phyloP scores from a whole-genome alignment of 2,888 invertebrate species.

The Podabrus alpinus region DNA sequence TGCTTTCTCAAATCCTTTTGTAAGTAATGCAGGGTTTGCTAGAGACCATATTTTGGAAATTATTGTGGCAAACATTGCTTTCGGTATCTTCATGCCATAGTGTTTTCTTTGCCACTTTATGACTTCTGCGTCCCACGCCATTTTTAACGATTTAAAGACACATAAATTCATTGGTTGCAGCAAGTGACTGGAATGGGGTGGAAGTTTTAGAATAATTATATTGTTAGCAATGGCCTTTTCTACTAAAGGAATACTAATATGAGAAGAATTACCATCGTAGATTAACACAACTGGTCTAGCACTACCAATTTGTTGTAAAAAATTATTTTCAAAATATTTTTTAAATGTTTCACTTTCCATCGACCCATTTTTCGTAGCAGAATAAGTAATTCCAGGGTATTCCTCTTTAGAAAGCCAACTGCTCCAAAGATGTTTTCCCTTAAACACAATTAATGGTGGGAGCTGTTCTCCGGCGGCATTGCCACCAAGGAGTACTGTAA shows the following conservation, averaged over 20 bases:
- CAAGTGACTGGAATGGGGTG: constrained; percentile 38
- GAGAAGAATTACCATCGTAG: constrained; percentile 41
- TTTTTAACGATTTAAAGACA: constrained; percentile 37
- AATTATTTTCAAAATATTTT: constrained; percentile 36
- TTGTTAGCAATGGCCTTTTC: constrained; percentile 33
- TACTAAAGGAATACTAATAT: constrained; percentile 32
- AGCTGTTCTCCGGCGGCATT: constrained; percentile 36
- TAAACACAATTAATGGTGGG: constrained; percentile 43
- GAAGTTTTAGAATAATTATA: constrained; percentile 36
- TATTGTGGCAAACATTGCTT: neutral
- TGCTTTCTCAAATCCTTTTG: constrained; percentile 13
- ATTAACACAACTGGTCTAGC: constrained; percentile 39
- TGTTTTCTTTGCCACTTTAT: constrained; percentile 13
- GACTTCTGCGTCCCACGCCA: constrained; percentile 6
- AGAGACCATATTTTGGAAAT: constrained; percentile 6
- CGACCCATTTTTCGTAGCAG: constrained; percentile 42
- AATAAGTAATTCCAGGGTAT: constrained; percentile 38
- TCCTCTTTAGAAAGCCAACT: constrained; percentile 37
- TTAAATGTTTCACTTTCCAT: constrained; percentile 36
- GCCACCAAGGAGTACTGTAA: constrained; percentile 34
- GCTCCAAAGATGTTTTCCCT: constrained; percentile 43
- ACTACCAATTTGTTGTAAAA: constrained; percentile 9
- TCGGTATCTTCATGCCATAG: constrained; percentile 11
- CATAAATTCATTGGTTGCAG: constrained; percentile 40
- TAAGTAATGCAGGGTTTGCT: constrained; percentile 4